A percentile compares a stretch with the other conserved stretches of the same genome.
Conservation (phyloP, 1,140 invertebrate genomes). For the Trichonephila inaurata region DNA sequence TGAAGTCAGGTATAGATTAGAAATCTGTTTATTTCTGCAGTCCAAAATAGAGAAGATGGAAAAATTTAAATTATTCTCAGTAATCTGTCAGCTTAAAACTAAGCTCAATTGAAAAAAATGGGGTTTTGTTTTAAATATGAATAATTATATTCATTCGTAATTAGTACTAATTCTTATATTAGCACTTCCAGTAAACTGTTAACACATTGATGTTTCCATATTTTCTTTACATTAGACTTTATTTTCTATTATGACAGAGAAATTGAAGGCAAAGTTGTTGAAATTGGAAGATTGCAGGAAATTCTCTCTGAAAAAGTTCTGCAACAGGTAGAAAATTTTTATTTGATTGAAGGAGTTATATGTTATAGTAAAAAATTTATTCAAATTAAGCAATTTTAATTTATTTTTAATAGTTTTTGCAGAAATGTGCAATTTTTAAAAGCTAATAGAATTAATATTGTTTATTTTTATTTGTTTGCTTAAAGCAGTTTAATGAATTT, state of each 20-base stretch:
- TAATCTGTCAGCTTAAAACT: no score
- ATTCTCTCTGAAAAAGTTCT: constrained; percentile 98
- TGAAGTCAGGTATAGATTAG: constrained; percentile 86
- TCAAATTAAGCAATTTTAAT: no score
- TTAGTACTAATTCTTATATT: no score
- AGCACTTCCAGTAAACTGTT: neutral
- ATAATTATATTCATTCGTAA: neutral
- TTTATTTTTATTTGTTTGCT: no score
- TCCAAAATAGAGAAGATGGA: neutral
- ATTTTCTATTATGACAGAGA: constrained; percentile 78
- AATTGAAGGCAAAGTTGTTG: constrained; percentile 93
- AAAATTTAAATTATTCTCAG: no score
- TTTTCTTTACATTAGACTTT: neutral
- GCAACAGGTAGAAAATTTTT: constrained; percentile 85
- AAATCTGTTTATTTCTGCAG: neutral
- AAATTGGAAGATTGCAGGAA: constrained; percentile 97
- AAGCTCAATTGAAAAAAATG: neutral
- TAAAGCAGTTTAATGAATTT: no score
- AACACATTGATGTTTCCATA: neutral
- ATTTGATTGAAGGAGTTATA: no score
- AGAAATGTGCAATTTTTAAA: no score
- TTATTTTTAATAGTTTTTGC: no score
- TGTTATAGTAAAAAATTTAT: no score
- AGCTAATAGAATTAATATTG: no score
- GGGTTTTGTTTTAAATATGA: neutral